A percentile compares a stretch with the other conserved stretches of the same genome.
Conservation (phyloP, 2,797 vertebrate genomes). For the Chelon labrosus region DNA sequence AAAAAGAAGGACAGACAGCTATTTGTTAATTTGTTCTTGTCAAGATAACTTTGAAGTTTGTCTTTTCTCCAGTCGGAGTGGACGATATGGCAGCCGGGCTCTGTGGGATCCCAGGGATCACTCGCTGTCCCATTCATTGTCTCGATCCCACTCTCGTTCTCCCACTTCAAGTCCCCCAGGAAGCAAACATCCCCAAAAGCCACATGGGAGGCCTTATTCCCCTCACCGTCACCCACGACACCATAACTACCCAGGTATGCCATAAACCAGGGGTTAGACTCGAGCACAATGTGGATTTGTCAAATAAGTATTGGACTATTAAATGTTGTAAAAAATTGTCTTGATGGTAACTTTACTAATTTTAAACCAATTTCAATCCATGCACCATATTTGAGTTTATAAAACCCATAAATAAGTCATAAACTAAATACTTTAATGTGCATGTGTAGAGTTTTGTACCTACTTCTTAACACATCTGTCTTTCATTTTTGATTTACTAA, state of each 20-base stretch:
- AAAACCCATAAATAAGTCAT: too few relatives aligned
- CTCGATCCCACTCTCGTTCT: slow-evolving; percentile 61
- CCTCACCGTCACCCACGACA: slow-evolving; percentile 34
- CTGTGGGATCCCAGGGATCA: slow-evolving; percentile 51
- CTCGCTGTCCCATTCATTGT: slow-evolving; percentile 49
- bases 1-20: too few relatives aligned
- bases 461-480: not conserved
- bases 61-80: slow-evolving; percentile 42
- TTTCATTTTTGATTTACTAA: slow-evolving; percentile 6
- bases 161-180: slow-evolving; percentile 58
- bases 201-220: slow-evolving; percentile 30
- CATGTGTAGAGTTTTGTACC: not conserved
- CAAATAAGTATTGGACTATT: not conserved
- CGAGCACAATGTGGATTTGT: not conserved
- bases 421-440: too few relatives aligned
- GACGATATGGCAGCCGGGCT: slow-evolving; percentile 47
- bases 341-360: not conserved
- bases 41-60: not conserved
- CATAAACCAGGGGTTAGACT: too few relatives aligned
- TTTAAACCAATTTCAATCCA: not conserved
- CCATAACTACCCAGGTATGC: slow-evolving; percentile 53
- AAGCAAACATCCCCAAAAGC: slow-evolving; percentile 37
- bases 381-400: too few relatives aligned
- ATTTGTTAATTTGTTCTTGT: too few relatives aligned
- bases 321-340: too few relatives aligned